These are phyloP conservation scores for Lochmaea crataegi DNA, from an alignment of 2,888 invertebrate species.

Conservation along the genomic window DNA sequence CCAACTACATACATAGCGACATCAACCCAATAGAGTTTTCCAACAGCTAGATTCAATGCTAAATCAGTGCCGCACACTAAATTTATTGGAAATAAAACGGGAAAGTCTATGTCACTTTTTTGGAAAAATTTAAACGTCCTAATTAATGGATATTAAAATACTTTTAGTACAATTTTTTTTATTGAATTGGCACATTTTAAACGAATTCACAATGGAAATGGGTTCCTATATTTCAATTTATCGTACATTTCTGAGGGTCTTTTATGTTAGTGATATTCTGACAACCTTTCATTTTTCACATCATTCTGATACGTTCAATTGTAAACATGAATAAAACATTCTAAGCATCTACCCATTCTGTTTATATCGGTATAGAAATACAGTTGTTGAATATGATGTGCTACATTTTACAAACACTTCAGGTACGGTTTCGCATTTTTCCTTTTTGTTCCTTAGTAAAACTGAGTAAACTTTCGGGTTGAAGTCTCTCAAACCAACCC, in stretches of 20 bases:
- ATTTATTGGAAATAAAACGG: not conserved
- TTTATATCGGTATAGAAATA: conserved; percentile 46
- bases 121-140: no score
- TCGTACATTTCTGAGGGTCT: conserved; percentile 12
- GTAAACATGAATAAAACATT: conserved; percentile 41
- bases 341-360: conserved; percentile 39
- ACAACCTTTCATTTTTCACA: conserved; percentile 27
- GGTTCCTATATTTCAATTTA: conserved; percentile 16
- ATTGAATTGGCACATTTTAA: not conserved
- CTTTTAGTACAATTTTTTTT: not conserved
- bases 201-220: conserved; percentile 10
- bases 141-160: not conserved
- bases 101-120: no score
- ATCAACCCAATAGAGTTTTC: conserved; percentile 50
- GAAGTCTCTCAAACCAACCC: not conserved
- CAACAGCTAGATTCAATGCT: no score
- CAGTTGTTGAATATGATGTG: conserved; percentile 54
- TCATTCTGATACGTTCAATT: conserved; percentile 37
- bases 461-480: no score
- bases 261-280: conserved; percentile 28
- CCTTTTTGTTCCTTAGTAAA: no score
- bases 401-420: conserved; percentile 30
- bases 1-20: conserved; percentile 46
- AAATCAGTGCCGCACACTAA: conserved; percentile 16
- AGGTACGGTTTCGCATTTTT: conserved; percentile 13